These are phyloP conservation scores for Talpa occidentalis DNA, from an alignment of 2,113 vertebrate species.

Conservation along the genomic window DNA sequence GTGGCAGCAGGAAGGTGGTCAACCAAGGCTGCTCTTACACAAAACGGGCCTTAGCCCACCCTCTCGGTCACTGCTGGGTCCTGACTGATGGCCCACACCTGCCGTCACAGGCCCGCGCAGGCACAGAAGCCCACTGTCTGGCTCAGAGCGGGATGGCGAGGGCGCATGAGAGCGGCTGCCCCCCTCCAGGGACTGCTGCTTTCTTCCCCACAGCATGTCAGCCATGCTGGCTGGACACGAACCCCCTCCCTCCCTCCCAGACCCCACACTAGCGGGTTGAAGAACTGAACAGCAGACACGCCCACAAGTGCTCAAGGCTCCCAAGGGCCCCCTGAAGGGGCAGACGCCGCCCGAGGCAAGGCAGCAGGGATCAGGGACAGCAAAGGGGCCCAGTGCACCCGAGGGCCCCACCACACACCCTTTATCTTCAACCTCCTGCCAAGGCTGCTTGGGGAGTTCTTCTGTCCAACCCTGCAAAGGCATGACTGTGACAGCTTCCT, in stretches of 20 bases:
- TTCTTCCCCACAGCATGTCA: neutral
- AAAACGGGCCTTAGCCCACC: neutral
- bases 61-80: too few species aligned
- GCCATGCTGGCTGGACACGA: neutral
- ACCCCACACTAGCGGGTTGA: neutral
- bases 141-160: too few species aligned
- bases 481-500: too few species aligned
- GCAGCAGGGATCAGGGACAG: too few species aligned
- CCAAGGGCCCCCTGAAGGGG: neutral
- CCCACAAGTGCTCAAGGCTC: neutral
- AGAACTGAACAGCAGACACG: too few species aligned
- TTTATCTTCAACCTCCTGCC: neutral
- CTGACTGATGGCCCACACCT: too few species aligned
- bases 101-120: too few species aligned
- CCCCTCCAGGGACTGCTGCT: neutral
- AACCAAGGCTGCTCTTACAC: neutral
- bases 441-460: neutral
- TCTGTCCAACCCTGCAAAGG: too few species aligned
- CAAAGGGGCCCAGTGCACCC: neutral
- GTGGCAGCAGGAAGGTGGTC: fast-evolving
- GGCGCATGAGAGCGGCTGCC: too few species aligned
- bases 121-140: too few species aligned
- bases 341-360: too few species aligned
- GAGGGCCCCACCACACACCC: neutral
- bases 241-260: neutral